These are phyloP conservation scores for Sebastes cheni DNA, from an alignment of 2,797 vertebrate genomes.

Conservation along the genomic window DNA sequence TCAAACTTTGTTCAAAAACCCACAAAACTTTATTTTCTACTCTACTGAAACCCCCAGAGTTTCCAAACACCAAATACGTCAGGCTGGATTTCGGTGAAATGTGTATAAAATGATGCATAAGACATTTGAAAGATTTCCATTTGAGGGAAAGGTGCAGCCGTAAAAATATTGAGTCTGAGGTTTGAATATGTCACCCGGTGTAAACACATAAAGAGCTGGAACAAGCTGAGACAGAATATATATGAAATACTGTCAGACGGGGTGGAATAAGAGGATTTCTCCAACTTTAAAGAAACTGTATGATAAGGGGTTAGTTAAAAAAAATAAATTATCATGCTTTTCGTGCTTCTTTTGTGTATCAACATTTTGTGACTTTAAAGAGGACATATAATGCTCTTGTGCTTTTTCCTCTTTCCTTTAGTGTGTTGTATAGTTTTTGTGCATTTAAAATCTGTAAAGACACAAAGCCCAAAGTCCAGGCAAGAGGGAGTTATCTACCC, in stretches of 20 bases:
- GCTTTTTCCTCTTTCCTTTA: no score
- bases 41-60: neutral
- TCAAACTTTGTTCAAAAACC: neutral
- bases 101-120: neutral
- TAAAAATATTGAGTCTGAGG: neutral
- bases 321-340: no score
- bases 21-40: neutral
- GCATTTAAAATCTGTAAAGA: no score
- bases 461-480: no score
- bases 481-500: no score
- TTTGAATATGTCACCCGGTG: conserved; percentile 9
- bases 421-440: no score
- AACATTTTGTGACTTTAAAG: no score
- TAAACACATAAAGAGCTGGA: neutral
- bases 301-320: neutral
- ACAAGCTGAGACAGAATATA: neutral
- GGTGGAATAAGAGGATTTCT: neutral
- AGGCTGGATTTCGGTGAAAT: neutral
- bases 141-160: neutral
- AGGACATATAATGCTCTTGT: no score
- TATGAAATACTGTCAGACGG: neutral
- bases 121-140: neutral
- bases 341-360: no score
- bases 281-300: neutral
- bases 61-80: neutral